A percentile compares a stretch with the other conserved stretches of the same genome.
Evolutionary conservation across 2,113 vertebrate genomes (phyloP).

Genomic region (Corythoichthys intestinalis): DNA sequence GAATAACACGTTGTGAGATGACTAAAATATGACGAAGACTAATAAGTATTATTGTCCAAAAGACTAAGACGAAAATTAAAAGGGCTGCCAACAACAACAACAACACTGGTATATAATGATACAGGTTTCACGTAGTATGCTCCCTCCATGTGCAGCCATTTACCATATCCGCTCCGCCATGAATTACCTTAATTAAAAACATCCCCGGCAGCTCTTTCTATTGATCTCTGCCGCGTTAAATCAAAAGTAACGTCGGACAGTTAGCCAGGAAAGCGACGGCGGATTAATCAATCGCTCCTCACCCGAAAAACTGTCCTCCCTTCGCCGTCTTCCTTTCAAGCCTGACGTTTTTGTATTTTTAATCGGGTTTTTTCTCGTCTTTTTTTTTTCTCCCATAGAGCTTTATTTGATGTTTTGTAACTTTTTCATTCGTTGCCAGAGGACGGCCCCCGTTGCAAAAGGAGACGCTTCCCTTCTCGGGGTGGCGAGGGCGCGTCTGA

Average conservation of each 20-base stretch:
- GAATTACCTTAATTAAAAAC: slow-evolving; percentile 78
- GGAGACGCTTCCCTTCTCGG: slow-evolving; percentile 54
- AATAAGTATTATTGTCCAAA: too few species aligned
- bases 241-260: slow-evolving; percentile 66
- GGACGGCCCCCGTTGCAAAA: slow-evolving; percentile 53
- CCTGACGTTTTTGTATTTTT: slow-evolving; percentile 71
- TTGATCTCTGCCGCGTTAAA: slow-evolving; percentile 63
- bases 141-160: slow-evolving; percentile 51
- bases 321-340: slow-evolving; percentile 47
- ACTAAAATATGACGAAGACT: too few species aligned
- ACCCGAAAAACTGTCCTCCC: slow-evolving; percentile 41
- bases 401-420: slow-evolving; percentile 71
- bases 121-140: slow-evolving; percentile 16
- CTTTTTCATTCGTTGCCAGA: slow-evolving; percentile 76
- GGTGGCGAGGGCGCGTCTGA: slow-evolving; percentile 57
- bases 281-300: slow-evolving; percentile 54
- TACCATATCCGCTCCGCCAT: slow-evolving; percentile 56
- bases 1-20: too few species aligned
- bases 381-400: slow-evolving; percentile 40
- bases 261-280: slow-evolving; percentile 47
- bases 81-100: too few species aligned
- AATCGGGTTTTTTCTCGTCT: slow-evolving; percentile 46
- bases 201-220: slow-evolving; percentile 65
- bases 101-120: too few species aligned
- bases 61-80: too few species aligned